phyloP scores from a whole-genome alignment of 2,797 vertebrate species.

The Australoheros facetus region DNA sequence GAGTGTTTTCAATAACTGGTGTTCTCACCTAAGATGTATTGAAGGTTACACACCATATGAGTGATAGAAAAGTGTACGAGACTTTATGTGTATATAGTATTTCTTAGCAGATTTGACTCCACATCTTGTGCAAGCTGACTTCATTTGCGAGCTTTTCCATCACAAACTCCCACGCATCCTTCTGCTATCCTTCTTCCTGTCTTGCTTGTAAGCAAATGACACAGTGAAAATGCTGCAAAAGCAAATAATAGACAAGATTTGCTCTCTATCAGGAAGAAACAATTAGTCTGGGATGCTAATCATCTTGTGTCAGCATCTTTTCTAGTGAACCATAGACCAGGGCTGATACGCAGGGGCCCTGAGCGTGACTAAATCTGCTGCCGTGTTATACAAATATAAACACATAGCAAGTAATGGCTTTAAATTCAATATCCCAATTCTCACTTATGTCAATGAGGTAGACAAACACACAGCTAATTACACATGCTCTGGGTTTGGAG shows the following conservation, averaged over 20 bases:
- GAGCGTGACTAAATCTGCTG: constrained; percentile 37
- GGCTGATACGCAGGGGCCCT: constrained; percentile 22
- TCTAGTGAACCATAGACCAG: constrained; percentile 25
- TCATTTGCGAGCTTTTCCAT: constrained; percentile 53
- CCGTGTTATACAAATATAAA: constrained; percentile 61
- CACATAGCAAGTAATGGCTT: constrained; percentile 63
- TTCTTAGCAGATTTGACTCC: constrained; percentile 27
- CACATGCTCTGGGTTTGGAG: constrained; percentile 52
- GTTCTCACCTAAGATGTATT: not conserved
- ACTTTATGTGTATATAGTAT: constrained; percentile 10
- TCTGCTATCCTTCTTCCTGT: constrained; percentile 37
- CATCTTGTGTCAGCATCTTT: constrained; percentile 47
- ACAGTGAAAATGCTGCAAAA: constrained; percentile 5
- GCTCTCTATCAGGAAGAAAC: constrained; percentile 44
- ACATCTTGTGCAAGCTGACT: constrained; percentile 38
- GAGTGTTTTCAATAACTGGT: constrained; percentile 10
- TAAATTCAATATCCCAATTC: constrained; percentile 47
- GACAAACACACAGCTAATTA: constrained; percentile 74
- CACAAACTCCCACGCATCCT: constrained; percentile 57
- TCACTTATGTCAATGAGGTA: constrained; percentile 65
- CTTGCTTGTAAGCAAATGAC: constrained; percentile 17
- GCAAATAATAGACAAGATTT: constrained; percentile 29
- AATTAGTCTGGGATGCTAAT: constrained; percentile 42
- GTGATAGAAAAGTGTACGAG: not conserved
- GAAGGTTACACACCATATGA: constrained; percentile 3